Conservation (phyloP, 2,113 vertebrate genomes). For the Crypturellus undulatus region DNA sequence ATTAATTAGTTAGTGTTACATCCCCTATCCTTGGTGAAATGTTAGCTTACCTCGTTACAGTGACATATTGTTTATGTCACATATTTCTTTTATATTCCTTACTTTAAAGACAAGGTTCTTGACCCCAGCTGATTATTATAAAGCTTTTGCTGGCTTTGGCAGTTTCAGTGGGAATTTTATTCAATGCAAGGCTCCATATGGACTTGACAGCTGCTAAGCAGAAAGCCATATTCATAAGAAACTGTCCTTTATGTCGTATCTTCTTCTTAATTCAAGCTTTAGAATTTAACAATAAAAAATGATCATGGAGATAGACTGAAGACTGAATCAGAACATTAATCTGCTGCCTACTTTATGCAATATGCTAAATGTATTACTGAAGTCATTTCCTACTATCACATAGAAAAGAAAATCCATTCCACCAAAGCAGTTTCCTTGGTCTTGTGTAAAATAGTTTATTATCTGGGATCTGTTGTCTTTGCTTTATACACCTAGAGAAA, state of each 20-base stretch:
- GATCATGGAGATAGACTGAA: not conserved
- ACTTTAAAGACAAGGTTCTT: not conserved
- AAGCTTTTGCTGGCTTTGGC: not conserved
- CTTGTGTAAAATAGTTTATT: not conserved
- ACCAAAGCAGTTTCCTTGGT: not conserved
- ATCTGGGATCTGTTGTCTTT: not conserved
- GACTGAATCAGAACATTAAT: not conserved
- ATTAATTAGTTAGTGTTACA: not conserved
- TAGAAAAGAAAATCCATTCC: not conserved
- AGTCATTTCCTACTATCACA: not conserved
- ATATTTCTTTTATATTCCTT: not conserved
- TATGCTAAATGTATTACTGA: not conserved
- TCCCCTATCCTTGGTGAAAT: not conserved
- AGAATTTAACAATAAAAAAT: not conserved
- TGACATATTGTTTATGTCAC: not conserved
- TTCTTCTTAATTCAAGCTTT: not conserved
- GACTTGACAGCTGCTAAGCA: slow-evolving; percentile 15
- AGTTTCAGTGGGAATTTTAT: slow-evolving; percentile 3
- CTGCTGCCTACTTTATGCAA: not conserved
- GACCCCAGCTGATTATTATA: not conserved
- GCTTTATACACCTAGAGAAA: not conserved
- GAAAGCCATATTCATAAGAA: not conserved
- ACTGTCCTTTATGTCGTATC: not conserved
- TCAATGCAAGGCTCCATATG: not conserved
- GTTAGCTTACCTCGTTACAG: not conserved